Base-by-base conservation (phyloP, 2,797 vertebrate genomes). In the Rhadinocentrus ornatus region DNA sequence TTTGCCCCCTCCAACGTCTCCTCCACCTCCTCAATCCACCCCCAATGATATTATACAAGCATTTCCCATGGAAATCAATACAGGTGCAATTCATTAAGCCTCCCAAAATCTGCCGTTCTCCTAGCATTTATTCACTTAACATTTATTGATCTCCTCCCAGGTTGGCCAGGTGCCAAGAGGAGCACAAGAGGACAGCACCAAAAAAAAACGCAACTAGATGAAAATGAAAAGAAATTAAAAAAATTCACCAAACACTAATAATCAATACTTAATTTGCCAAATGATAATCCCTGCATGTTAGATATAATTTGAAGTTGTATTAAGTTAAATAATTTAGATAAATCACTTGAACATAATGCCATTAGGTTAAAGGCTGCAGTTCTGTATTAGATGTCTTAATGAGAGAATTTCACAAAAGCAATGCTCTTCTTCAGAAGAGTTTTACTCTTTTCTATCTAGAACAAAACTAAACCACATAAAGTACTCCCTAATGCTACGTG, bases 11-110 rank as follows among this genome's bases (percentile, higher is more conserved):
- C 69, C 62, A 75, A 66, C 62, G 63, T 76, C 68, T 81, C 41
- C 76, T 76, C 71, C 58, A 65, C 72, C 77, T 65, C 65, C 59
- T 41, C 69, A 50, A 31, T 63, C 57, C 13, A 12, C 86, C 92
- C 92, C 86, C 80, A 95, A 95, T 95, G 94, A 96, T 95, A 96
- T 96, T 93, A 96, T 95, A 94, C 91, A 95, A 95, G 96, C 94
- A 96, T 96, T 97, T 98, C 95, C 95, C 92, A 96, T 95, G 90
- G 92, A 96, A 95, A 97, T 98, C 96, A 95, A 98, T 97, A 96
- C 89, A 93, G 92, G 94, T 94, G 92, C 89, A 91, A 96, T 95
- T 96, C 92, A 97, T 97, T 96, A 96, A 93, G 93, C 93, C 88
- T 78, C 79, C 93, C 93, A 90, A 96, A 96, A 95, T 95, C 82